Evolutionary conservation across 2,888 invertebrate species (phyloP), one percentile per base, ranked within the genome.

Genomic region (Poecilus cupreus): DNA sequence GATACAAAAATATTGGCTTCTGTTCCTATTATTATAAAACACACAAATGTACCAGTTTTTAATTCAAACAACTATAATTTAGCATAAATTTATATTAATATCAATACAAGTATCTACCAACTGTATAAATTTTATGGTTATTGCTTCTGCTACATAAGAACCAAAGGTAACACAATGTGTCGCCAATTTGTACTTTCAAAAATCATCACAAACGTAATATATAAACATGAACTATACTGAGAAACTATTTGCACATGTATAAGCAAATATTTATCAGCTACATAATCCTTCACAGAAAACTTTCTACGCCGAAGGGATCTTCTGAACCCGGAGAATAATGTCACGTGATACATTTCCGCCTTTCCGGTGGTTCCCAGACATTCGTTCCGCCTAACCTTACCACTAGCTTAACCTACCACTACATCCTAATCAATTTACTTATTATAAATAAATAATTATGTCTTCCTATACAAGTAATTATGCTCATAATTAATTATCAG

Each of bases 281-380:
- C 46, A 72, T 72, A 46, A 43, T 72, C 46, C 24, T 49, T 39
- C 39, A 3, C 39, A 72, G 20, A 13, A 46, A 72, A 72, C 72
- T 72, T 72, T 72, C 72, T 72, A 18, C 49, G 72, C 72, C 49
- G n/a, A 72, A 43, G 72, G 72, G 72, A 72, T 72, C 49, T 22
- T 60, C 60, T 54, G 51, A 54, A 20, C 20, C 11, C n/a, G 22
- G 13, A 60, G 60, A 60, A 60, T 26, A 60, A 60, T 60, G 60
- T 60, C 24, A 18, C 24, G 10, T 26, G 60, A 26, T n/a, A n/a
- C 5, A 60, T 60, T 60, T 60, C 60, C 60, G 60, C 60, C 60
- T 60, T 60, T 60, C 13, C 60, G 60, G 60, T 0, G 10, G 60
- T n/a, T 60, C 13, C 13, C 13, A 26, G 10, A 10, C 43, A 43